Evolutionary conservation across 2,797 vertebrate genomes (phyloP), one percentile per base, ranked within the genome.

Genomic region (Semaprochilodus insignis): DNA sequence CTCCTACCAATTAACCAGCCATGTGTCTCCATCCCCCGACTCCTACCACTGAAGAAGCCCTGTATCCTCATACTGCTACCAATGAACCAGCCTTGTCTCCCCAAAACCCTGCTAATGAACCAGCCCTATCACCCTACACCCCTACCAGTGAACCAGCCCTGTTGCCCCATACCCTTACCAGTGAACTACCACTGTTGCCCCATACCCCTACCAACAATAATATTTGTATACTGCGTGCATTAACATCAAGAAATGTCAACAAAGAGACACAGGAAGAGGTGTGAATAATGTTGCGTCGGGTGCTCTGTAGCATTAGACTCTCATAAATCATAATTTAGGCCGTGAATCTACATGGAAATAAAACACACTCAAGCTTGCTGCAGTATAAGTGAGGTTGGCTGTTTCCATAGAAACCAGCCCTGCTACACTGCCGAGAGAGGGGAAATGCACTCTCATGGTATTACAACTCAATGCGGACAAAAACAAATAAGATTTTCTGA

Each of bases 391-490:
- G 87, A 89, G 88, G 88, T 87, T 80, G 81, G 74, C 81, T 65
- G 92, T 95, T 91, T 89, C 93, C 92, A 94, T 94, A 88, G 94
- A 92, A 94, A 94, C 93, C 59, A 57, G 51, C 40, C 63, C 54
- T 48, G n/a, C 27, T 74, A 16, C 23, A 27, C 63, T 63, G 55
- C 27, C 81, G 67, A 52, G 72, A 1, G 17, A 66, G 34, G 66
- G 51, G 25, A 63, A 74, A 76, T 57, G 51, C 31, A 34, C n/a
- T 16, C 23, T 63, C 52, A 19, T 77, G 57, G n/a, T 73, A 59
- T 60, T 23, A 60, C 51, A 40, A 55, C 19, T 34, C 31, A 54
- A 17, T 40, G 44, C 23, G 34, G 52, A 67, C 25, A 40, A 74
- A 73, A 81, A 62, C 44, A 54, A 70, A 57, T 19, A 14, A 8